Evolutionary conservation across 2,113 vertebrate species (phyloP).

Genomic region (Argyrosomus japonicus): DNA sequence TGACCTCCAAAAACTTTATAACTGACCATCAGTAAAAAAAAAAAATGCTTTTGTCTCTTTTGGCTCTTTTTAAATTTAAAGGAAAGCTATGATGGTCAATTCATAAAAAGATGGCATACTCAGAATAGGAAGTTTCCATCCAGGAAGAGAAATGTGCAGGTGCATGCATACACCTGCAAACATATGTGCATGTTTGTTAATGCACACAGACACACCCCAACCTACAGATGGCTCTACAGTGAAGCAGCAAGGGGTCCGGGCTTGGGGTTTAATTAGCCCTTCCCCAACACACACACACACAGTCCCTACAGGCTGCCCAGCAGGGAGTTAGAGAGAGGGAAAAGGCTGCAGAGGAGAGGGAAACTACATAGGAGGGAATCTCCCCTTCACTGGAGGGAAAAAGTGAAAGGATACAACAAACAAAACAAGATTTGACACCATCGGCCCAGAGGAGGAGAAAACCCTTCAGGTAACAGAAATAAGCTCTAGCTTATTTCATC

Average conservation of each 20-base stretch:
- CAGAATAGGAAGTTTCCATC: not conserved
- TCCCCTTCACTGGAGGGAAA: conserved; percentile 76
- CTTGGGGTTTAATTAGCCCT: conserved; percentile 67
- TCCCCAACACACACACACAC: conserved; percentile 5
- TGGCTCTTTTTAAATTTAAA: not conserved
- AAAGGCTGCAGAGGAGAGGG: conserved; percentile 78
- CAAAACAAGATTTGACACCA: not conserved
- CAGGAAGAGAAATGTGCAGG: not conserved
- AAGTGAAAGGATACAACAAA: conserved; percentile 5
- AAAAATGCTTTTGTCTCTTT: not conserved
- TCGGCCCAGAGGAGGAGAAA: not conserved
- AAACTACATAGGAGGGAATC: conserved; percentile 81
- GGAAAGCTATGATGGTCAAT: not conserved
- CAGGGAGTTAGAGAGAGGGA: conserved; percentile 75
- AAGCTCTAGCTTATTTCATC: not conserved
- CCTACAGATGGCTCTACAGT: conserved; percentile 65
- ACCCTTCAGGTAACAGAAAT: not conserved
- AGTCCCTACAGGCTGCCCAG: conserved; percentile 63
- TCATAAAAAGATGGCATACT: not conserved
- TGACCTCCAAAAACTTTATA: not conserved
- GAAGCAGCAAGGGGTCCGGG: conserved; percentile 58
- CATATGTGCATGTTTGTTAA: conserved; percentile 17
- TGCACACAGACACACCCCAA: conserved; percentile 20
- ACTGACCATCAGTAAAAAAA: not conserved
- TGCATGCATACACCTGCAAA: conserved; percentile 30